Base-by-base conservation (phyloP, 1,140 invertebrate genomes). In the Limonius californicus region DNA sequence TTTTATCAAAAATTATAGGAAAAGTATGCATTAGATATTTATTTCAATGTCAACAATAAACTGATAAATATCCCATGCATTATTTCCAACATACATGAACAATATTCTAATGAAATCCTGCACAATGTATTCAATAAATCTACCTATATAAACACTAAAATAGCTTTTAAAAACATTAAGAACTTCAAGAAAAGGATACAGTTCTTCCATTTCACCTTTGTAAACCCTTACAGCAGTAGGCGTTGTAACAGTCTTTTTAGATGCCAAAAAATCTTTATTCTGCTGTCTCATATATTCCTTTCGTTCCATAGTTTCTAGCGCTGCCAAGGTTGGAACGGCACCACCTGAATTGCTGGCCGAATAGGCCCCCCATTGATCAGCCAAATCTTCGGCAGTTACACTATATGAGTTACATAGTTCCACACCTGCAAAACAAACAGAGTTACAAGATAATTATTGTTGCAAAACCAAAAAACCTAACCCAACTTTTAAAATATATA, bases 291-390 rank as follows among this genome's bases (percentile, higher is more conserved):
- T 79, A 69, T 85, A 80, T 75, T 85, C 82, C 77, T 83, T 86
- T 64, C 84, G 80, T 66, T 83, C 84, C 67, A 88, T 79, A 68
- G 81, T 74, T 56, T 80, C 76, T 23, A 88, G 76, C 68, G 80
- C 77, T 18, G 82, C 80, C 15, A 81, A 56, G 50, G 80, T 82
- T 15, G 85, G 85, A 20, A 82, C 74, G 0, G 80, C 81, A 14
- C 83, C 82, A 59, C 82, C 78, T 57, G 84, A 75, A 71, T 84
- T 71, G 11, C 85, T 85, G 58, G 85, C 74, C 66, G 83, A 84
- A 65, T 82, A 87, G 11, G 85, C 85, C 78, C 84, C 82, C 85
- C 85, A 88, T 77, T 82, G 80, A 69, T 87, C 85, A 57, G 83
- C 84, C 66, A 87, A 83, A 71, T 85, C 83, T 54, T 85, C 81